Evolutionary conservation across 2,888 invertebrate genomes (phyloP).

Genomic region (Drosophila anomalata): DNA sequence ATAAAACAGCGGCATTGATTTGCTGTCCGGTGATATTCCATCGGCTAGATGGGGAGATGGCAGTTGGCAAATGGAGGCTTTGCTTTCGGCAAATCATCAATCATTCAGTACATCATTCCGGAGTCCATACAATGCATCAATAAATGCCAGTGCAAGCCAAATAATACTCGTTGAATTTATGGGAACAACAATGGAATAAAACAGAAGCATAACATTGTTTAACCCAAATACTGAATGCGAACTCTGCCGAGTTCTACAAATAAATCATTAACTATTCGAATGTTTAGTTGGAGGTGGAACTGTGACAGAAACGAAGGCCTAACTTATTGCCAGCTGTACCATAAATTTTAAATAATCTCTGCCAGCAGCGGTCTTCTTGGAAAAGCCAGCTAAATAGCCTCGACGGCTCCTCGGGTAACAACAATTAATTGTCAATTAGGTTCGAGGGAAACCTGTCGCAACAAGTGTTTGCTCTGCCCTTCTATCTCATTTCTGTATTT

Average conservation of each 20-base stretch:
- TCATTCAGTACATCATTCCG: slow-evolving; percentile 31
- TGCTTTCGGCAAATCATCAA: slow-evolving; percentile 31
- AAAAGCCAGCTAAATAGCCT: slow-evolving; percentile 31
- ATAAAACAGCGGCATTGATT: slow-evolving; percentile 21
- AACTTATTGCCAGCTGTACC: slow-evolving; percentile 31
- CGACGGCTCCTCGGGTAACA: slow-evolving; percentile 8
- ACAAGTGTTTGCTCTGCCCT: slow-evolving; percentile 58
- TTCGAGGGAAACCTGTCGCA: slow-evolving; percentile 43
- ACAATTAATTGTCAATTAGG: slow-evolving; percentile 51
- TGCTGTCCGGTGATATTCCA: background rate
- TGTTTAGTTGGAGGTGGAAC: slow-evolving; percentile 10
- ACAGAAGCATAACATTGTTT: slow-evolving; percentile 29
- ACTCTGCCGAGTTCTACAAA: slow-evolving; percentile 19
- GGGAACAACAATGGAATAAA: slow-evolving; percentile 10
- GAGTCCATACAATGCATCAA: slow-evolving; percentile 38
- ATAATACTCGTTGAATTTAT: slow-evolving; percentile 31
- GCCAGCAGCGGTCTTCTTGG: slow-evolving; percentile 13
- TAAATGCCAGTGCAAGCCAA: slow-evolving; percentile 29
- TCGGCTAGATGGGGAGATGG: slow-evolving; percentile 1
- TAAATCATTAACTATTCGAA: slow-evolving; percentile 33
- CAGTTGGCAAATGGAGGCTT: background rate
- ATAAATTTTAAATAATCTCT: slow-evolving; percentile 34
- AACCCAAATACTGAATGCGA: slow-evolving; percentile 54
- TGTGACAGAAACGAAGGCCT: slow-evolving; percentile 38
- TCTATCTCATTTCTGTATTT: slow-evolving; percentile 14